Conservation (phyloP, 37 sponge, comb jelly and placozoan genomes). For the Tethya wilhelma region DNA sequence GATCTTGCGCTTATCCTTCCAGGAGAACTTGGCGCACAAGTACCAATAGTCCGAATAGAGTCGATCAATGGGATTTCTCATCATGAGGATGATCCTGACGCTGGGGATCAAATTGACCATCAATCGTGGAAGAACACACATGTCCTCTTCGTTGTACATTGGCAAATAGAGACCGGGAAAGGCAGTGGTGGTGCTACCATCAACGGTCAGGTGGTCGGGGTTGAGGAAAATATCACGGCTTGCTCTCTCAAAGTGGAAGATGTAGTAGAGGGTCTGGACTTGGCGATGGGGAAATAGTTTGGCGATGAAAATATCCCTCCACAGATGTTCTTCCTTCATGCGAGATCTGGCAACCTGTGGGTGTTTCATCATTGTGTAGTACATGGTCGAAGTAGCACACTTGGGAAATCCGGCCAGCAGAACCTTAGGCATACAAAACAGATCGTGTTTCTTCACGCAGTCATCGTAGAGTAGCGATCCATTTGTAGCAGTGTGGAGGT, state of each 20-base stretch:
- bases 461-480: neutral
- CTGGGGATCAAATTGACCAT: constrained; percentile 10
- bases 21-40: constrained; percentile 3
- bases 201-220: neutral
- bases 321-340: constrained; percentile 17
- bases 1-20: neutral
- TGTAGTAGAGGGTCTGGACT: constrained; percentile 7
- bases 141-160: neutral
- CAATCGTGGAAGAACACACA: constrained; percentile 1
- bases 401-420: constrained; percentile 21
- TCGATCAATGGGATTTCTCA: constrained; percentile 39
- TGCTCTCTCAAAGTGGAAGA: neutral
- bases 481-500: neutral
- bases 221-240: neutral
- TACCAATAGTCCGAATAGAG: constrained; percentile 47
- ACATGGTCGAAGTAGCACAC: constrained; percentile 12
- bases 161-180: neutral
- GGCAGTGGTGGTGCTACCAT: constrained; percentile 6
- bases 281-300: neutral
- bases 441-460: neutral
- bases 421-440: constrained; percentile 18
- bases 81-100: constrained; percentile 34
- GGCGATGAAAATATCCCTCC: neutral
- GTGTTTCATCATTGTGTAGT: neutral
- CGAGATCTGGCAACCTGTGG: neutral